Evolutionary conservation across 2,797 vertebrate species (phyloP).

Genomic region (Aeoliscus strigatus): DNA sequence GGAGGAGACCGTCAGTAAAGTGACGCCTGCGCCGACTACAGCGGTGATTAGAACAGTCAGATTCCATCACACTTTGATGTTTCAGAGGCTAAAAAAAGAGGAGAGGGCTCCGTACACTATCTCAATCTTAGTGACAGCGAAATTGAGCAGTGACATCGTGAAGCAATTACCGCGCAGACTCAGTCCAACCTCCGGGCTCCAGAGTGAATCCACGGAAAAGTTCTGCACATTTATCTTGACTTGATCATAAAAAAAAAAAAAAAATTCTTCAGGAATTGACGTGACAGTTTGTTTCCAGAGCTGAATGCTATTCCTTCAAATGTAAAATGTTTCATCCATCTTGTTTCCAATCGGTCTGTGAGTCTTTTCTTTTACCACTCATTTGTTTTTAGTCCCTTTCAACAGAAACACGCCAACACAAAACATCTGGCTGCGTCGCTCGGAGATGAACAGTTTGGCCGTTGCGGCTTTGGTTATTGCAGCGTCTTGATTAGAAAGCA

Average conservation of each 20-base stretch:
- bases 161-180: conserved; percentile 55
- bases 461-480: conserved; percentile 50
- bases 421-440: conserved; percentile 53
- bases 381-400: conserved; percentile 26
- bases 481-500: conserved; percentile 68
- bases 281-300: conserved; percentile 27
- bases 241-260: conserved; percentile 15
- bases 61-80: too few species aligned
- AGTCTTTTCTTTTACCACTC: too few species aligned
- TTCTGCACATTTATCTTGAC: conserved; percentile 41
- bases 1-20: too few species aligned
- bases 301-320: too few species aligned
- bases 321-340: too few species aligned
- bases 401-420: conserved; percentile 30
- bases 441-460: conserved; percentile 46
- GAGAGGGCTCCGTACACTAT: too few species aligned
- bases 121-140: conserved; percentile 15
- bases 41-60: too few species aligned
- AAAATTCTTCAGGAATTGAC: conserved; percentile 16
- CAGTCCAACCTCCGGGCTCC: conserved; percentile 46
- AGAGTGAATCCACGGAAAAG: conserved; percentile 39
- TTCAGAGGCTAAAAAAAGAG: too few species aligned
- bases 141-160: conserved; percentile 45
- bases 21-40: too few species aligned
- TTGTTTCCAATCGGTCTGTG: too few species aligned